A percentile compares a stretch with the other conserved stretches of the same genome.
Evolutionary conservation across 2,797 vertebrate species (phyloP).

Genomic region (Pantherophis alleghaniensis): DNA sequence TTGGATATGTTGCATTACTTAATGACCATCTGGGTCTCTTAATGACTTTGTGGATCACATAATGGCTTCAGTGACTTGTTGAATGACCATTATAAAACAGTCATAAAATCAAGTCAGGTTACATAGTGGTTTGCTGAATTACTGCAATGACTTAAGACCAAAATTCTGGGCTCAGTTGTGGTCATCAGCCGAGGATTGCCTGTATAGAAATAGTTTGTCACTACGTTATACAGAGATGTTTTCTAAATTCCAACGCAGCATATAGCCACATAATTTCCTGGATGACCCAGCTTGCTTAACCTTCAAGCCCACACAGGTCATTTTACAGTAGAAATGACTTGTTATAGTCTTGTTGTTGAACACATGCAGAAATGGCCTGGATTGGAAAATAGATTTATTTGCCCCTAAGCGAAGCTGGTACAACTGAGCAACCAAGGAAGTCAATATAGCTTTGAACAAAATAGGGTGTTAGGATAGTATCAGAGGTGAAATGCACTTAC

Average conservation of each 20-base stretch:
- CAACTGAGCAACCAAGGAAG: neutral
- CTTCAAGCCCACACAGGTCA: neutral
- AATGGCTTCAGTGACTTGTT: neutral
- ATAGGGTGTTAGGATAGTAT: neutral
- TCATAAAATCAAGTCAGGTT: neutral
- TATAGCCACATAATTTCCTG: neutral
- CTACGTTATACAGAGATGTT: neutral
- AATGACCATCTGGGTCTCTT: too few relatives aligned
- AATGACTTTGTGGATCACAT: neutral
- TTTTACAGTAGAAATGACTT: neutral
- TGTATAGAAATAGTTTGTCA: neutral
- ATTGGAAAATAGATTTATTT: neutral
- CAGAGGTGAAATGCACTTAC: too few relatives aligned
- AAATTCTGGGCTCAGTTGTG: neutral
- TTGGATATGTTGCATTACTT: too few relatives aligned
- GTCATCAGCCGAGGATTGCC: neutral
- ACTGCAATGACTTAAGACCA: neutral
- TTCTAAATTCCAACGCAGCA: neutral
- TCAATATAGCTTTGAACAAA: neutral
- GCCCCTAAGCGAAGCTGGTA: neutral
- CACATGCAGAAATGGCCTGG: neutral
- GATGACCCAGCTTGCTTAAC: neutral
- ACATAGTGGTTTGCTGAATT: neutral
- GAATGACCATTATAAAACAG: neutral
- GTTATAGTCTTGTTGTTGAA: neutral